These are phyloP conservation scores for Nyctalus aviator DNA, from an alignment of 2,797 vertebrate genomes.

Conservation along the genomic window DNA sequence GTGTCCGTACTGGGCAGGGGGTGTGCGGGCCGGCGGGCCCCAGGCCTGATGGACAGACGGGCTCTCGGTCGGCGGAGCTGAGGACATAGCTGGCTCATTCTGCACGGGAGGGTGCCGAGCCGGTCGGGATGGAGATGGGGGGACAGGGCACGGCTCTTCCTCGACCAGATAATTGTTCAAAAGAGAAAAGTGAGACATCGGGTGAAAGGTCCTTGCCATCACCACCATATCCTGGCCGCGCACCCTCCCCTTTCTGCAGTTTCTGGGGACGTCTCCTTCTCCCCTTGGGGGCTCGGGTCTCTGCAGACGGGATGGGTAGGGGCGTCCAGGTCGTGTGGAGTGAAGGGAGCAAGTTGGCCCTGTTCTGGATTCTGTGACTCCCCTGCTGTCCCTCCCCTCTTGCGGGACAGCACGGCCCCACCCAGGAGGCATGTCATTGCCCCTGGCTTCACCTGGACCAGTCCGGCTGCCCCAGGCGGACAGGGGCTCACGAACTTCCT, in stretches of 20 bases:
- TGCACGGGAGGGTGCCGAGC: neutral
- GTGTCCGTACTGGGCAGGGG: neutral
- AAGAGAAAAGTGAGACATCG: neutral
- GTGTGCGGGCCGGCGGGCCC: neutral
- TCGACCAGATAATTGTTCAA: neutral
- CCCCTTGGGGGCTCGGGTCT: neutral
- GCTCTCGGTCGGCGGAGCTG: neutral
- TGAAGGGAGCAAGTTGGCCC: neutral
- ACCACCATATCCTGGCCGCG: accelerated
- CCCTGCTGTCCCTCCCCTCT: neutral
- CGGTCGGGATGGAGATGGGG: neutral
- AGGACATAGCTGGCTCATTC: neutral
- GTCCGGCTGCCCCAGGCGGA: neutral
- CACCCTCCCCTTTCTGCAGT: accelerated
- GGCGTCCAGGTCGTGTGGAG: accelerated
- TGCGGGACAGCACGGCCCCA: neutral
- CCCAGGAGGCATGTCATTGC: neutral
- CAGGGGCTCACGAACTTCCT: neutral
- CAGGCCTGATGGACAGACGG: neutral
- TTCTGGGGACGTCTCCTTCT: neutral
- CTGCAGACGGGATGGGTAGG: neutral
- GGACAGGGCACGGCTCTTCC: neutral
- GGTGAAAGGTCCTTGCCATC: neutral
- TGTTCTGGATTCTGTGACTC: too few species aligned
- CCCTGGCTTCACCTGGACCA: neutral